Base-by-base conservation (phyloP, 2,888 invertebrate species). In the Drosophila nr. fundita region DNA sequence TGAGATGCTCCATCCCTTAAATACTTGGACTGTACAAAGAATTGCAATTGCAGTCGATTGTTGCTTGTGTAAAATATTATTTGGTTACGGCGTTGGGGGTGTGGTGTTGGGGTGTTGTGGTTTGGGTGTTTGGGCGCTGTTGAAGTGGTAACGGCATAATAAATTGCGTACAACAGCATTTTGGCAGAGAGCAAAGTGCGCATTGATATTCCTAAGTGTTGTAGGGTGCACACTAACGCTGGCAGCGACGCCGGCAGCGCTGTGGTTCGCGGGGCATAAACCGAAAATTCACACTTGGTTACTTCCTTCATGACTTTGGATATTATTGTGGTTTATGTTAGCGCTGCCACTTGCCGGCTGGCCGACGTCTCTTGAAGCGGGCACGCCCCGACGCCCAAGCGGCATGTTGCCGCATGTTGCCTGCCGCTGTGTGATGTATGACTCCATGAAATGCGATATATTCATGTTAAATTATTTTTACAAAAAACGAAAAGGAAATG, bases 241-340 rank as follows among this genome's bases (percentile, higher is more conserved):
- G 70, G 42, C 77, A 55, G 70, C 69, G 67, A 64, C 63, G 61
- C 45, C 13, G 50, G 55, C 70, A 57, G 65, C 73, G 70, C 53
- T 74, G 61, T 75, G 76, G 71, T 69, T 78, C 73, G 81, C 76
- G 85, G 80, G 80, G 89, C 86, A 86, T 87, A 89, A 86, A 87
- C 86, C 82, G 75, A 86, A 86, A 86, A 86, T 86, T 86, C 87
- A 87, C 86, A 87, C 86, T 86, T 89, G 87, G 86, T 86, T 86
- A 86, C 86, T 89, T 89, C 82, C 89, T 89, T 86, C 86, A 89
- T 86, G 86, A 87, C 87, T 87, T 87, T 84, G 85, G 85, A 87
- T 86, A 86, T 86, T 86, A 85, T 89, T 86, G 86, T 86, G 89
- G 89, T 85, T 86, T 86, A 89, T 86, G 87, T 84, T 87, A 82